A percentile compares a stretch with the other conserved stretches of the same genome.
Evolutionary conservation across 2,888 invertebrate genomes (phyloP).

Genomic region (Nemapogon koenigi): DNA sequence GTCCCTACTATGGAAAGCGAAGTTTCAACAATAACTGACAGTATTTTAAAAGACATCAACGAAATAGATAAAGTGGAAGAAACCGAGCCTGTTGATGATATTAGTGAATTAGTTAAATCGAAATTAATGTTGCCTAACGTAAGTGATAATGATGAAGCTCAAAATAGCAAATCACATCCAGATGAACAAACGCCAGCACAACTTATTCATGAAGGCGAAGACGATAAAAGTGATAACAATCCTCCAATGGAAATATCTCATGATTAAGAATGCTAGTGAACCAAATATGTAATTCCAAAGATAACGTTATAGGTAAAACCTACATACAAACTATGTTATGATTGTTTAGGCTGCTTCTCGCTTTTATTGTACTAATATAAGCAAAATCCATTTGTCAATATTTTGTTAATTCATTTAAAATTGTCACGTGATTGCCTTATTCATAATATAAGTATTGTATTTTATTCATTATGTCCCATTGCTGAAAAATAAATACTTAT

Average conservation of each 20-base stretch:
- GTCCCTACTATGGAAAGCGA: neutral
- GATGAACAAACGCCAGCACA: no score
- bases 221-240: constrained; percentile 17
- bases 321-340: constrained; percentile 1
- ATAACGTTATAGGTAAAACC: constrained; percentile 46
- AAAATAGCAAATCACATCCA: no score
- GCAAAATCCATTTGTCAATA: constrained; percentile 1
- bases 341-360: constrained; percentile 2
- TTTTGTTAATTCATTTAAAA: constrained; percentile 37
- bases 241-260: constrained; percentile 19
- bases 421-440: constrained; percentile 58
- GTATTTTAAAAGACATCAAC: neutral
- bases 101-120: neutral
- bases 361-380: constrained; percentile 3
- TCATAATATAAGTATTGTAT: constrained; percentile 27
- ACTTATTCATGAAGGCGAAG: constrained; percentile 20
- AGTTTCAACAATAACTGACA: neutral
- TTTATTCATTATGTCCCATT: constrained; percentile 46
- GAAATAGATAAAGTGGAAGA: neutral
- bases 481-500: constrained; percentile 58
- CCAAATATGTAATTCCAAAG: constrained; percentile 43
- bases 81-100: neutral
- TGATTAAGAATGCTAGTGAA: neutral
- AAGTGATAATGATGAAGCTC: constrained; percentile 23
- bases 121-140: constrained; percentile 13